Percentiles rank a stretch among this genome's conserved stretches.
These are phyloP conservation scores for Rhabdomys dilectus DNA, from an alignment of 2,113 vertebrate genomes.

Conservation along the genomic window DNA sequence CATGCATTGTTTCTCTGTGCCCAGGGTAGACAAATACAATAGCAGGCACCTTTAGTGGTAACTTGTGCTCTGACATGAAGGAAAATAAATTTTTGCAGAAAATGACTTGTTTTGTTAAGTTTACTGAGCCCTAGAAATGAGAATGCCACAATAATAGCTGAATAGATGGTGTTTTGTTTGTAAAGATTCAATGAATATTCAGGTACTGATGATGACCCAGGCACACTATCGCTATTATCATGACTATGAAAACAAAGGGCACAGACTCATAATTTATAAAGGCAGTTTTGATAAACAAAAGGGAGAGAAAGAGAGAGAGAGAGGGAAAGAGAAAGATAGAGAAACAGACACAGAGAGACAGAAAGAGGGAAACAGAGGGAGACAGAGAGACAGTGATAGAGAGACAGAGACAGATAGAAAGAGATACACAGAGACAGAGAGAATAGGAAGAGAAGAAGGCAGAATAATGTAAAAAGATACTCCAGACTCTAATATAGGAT, in stretches of 20 bases:
- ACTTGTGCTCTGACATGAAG: not conserved
- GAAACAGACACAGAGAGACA: not conserved
- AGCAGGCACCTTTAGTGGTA: not conserved
- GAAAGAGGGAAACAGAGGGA: not conserved
- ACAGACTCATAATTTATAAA: not conserved
- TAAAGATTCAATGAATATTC: constrained; percentile 17
- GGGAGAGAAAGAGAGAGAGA: not conserved
- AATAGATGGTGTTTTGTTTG: not conserved
- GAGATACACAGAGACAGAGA: not conserved
- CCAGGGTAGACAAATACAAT: not conserved
- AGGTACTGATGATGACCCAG: not conserved
- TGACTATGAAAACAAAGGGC: not conserved
- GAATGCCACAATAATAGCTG: not conserved
- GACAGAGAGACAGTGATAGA: not conserved
- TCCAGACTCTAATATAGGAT: not conserved
- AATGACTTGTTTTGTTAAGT: not conserved
- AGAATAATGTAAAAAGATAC: not conserved
- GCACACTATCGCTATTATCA: not conserved
- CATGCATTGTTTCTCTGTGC: not conserved
- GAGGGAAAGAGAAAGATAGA: not conserved
- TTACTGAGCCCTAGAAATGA: constrained; percentile 12
- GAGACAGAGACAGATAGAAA: not conserved
- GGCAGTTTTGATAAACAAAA: not conserved
- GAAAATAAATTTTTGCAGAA: not conserved
- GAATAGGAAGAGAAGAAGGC: not conserved